These are phyloP conservation scores for Halichondria panicea DNA, from an alignment of 37 sponge, comb jelly and placozoan species.

Conservation along the genomic window DNA sequence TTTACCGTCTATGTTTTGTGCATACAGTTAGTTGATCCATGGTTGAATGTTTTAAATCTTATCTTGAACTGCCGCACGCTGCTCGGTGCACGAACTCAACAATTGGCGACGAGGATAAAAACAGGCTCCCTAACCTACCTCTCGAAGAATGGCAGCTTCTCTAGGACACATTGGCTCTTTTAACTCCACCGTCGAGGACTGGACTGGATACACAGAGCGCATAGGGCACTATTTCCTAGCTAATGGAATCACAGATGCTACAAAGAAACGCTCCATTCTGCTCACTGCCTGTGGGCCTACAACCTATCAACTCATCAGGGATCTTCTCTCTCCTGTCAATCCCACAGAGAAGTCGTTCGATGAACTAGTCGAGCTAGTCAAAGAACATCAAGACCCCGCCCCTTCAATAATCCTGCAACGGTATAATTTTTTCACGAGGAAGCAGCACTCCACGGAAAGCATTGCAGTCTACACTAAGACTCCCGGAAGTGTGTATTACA, in stretches of 20 bases:
- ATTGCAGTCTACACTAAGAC: too few relatives aligned
- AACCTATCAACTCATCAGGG: constrained; percentile 1
- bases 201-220: constrained; percentile 6
- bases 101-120: too few relatives aligned
- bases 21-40: too few relatives aligned
- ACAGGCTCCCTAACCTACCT: too few relatives aligned
- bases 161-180: constrained; percentile 1
- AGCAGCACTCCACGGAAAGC: neutral
- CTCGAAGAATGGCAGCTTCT: too few relatives aligned
- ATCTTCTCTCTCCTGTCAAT: neutral
- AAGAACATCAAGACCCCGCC: constrained; percentile 2
- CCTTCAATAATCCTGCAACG: constrained; percentile 10
- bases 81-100: too few relatives aligned
- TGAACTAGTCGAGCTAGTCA: constrained; percentile 16
- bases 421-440: constrained; percentile 9
- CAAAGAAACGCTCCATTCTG: constrained; percentile 1
- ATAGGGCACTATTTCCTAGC: constrained; percentile 24
- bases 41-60: too few relatives aligned
- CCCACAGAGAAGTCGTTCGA: constrained; percentile 1
- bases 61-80: too few relatives aligned
- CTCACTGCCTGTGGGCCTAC: neutral
- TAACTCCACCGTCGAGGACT: constrained; percentile 10
- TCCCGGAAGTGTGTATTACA: too few relatives aligned
- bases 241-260: constrained; percentile 6
- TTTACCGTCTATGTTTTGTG: too few relatives aligned